Percentiles rank a stretch among this genome's conserved stretches.
Evolutionary conservation across 2,888 invertebrate genomes (phyloP).

Genomic region (Epinotia brunnichana): DNA sequence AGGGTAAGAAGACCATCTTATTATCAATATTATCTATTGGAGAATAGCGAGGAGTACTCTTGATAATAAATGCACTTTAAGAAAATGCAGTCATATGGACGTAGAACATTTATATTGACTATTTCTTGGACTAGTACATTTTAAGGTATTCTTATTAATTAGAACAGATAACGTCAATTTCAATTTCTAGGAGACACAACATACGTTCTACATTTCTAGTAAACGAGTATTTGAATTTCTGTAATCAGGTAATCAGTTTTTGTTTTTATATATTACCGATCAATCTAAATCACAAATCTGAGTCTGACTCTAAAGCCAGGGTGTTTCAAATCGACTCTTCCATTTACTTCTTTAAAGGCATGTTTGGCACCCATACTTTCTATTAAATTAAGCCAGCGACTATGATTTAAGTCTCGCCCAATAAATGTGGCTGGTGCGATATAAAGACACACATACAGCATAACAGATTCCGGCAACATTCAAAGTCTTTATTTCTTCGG

Average conservation of each 20-base stretch:
- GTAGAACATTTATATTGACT: slow-evolving; percentile 22
- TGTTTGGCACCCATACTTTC: slow-evolving; percentile 6
- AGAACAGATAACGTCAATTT: background rate
- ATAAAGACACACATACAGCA: background rate
- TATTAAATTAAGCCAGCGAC: background rate
- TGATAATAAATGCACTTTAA: slow-evolving; percentile 11
- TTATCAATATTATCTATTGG: slow-evolving; percentile 3
- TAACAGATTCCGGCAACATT: background rate
- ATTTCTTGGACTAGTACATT: slow-evolving; percentile 16
- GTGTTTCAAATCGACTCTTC: background rate
- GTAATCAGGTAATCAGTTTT: too few species aligned
- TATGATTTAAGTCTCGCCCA: background rate
- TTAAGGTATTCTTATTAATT: background rate
- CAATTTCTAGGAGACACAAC: background rate
- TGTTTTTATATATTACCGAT: background rate
- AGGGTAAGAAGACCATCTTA: slow-evolving; percentile 10
- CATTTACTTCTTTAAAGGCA: slow-evolving; percentile 3
- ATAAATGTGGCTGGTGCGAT: background rate
- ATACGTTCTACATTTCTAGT: background rate
- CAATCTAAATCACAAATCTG: background rate
- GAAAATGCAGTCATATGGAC: slow-evolving; percentile 15
- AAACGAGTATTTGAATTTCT: background rate
- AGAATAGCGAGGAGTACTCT: slow-evolving; percentile 12
- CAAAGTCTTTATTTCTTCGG: background rate
- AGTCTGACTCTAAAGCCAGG: background rate